Evolutionary conservation across 2,113 vertebrate species (phyloP).

Genomic region (Rhipidura dahli): DNA sequence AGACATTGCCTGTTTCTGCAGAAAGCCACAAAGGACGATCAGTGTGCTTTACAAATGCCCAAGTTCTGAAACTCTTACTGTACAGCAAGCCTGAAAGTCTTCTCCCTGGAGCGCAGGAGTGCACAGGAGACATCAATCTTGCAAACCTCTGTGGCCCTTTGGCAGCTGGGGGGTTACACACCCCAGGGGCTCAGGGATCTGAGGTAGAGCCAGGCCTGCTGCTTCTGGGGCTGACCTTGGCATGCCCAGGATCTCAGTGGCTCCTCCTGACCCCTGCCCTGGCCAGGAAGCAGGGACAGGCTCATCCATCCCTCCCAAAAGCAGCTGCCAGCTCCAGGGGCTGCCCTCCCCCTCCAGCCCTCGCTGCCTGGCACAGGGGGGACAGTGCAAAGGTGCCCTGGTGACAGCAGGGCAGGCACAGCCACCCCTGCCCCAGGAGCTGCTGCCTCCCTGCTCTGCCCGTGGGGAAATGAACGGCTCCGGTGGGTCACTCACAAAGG

Average conservation of each 20-base stretch:
- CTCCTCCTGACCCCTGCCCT: neutral
- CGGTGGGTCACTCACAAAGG: constrained; percentile 17
- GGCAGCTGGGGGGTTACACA: neutral
- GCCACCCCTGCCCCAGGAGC: neutral
- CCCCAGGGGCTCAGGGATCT: neutral
- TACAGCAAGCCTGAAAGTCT: neutral
- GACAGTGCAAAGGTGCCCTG: neutral
- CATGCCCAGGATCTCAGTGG: neutral
- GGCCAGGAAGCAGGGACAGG: neutral
- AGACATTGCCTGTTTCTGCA: neutral
- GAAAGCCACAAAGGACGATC: neutral
- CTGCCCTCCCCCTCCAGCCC: neutral
- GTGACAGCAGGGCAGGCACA: neutral
- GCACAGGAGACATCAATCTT: neutral
- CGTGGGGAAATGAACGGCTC: neutral
- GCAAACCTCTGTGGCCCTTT: neutral
- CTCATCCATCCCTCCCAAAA: neutral
- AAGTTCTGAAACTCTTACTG: neutral
- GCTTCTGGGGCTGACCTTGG: neutral
- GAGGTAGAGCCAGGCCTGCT: neutral
- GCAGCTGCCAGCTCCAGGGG: neutral
- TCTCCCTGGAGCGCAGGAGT: neutral
- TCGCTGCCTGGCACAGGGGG: neutral
- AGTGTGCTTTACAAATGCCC: neutral
- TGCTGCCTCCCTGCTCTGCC: neutral